Base-by-base conservation (phyloP, 2,888 invertebrate genomes). In the Brachypterus glaber region DNA sequence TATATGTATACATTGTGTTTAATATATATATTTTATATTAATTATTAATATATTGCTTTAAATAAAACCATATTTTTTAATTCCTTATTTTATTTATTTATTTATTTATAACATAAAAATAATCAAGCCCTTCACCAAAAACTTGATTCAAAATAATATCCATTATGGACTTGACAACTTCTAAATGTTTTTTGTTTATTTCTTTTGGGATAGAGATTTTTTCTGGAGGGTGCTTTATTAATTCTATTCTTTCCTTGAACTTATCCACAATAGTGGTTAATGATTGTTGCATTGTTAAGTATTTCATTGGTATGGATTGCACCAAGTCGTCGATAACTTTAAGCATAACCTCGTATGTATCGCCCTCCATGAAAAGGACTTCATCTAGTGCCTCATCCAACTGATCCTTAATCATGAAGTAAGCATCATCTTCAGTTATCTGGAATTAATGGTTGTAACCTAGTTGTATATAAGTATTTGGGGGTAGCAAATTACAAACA, bases 91-190 rank as follows among this genome's bases (percentile, higher is more conserved):
- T n/a, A n/a, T n/a, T n/a, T n/a, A n/a, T n/a, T n/a, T n/a, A n/a
- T n/a, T 46, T 24, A 40, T 55, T 52, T 34, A 55, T 53, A 34
- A 55, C 52, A 52, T 53, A 59, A 30, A 62, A 46, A 45, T 54
- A 59, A 47, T 62, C 60, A 4, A 62, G 50, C 27, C 60, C 62
- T 3, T 33, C 46, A 15, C 53, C 59, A 41, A 50, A 63, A 8
- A 62, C 60, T 18, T 45, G 46, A 36, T 60, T 52, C 33, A 63
- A 40, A 33, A 63, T 52, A 15, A 48, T 37, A 30, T 59, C 48
- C 21, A 62, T 34, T 30, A 61, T 45, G 4, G 39, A 44, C 21
- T 48, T 44, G 17, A 59, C 51, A 34, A 58, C 57, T 13, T 45
- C 42, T 17, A 30, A 47, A 26, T n/a, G n/a, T n/a, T n/a, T n/a